phyloP scores from a whole-genome alignment of 2,888 invertebrate genomes.

The Meta bourneti region DNA sequence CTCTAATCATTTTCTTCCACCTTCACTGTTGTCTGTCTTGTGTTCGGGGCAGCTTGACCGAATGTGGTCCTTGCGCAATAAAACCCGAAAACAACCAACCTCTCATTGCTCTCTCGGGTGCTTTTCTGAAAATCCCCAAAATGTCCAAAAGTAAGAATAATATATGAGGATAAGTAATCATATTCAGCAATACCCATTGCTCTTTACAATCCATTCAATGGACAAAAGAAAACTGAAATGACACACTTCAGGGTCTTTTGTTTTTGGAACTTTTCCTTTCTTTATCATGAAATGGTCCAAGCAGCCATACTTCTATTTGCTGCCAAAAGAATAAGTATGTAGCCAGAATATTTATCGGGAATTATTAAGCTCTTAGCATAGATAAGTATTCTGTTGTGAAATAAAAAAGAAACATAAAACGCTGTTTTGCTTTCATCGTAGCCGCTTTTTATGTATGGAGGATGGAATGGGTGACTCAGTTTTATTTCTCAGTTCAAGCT shows the following conservation, averaged over 20 bases:
- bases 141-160: neutral
- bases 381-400: neutral
- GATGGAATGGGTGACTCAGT: neutral
- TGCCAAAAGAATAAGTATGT: conserved; percentile 29
- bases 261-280: conserved; percentile 21
- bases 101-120: neutral
- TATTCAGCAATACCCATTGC: conserved; percentile 48
- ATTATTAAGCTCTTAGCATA: conserved; percentile 11
- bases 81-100: no score
- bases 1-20: no score
- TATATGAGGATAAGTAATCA: conserved; percentile 14
- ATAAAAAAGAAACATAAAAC: conserved; percentile 16
- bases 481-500: neutral
- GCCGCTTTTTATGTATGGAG: neutral
- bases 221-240: conserved; percentile 29
- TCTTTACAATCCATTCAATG: conserved; percentile 45
- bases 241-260: conserved; percentile 57
- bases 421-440: neutral
- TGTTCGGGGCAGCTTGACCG: no score
- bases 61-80: no score
- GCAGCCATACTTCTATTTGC: conserved; percentile 24
- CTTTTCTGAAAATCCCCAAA: conserved; percentile 34
- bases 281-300: conserved; percentile 15
- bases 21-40: no score
- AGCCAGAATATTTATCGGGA: conserved; percentile 31